Base-by-base conservation (phyloP, 2,113 vertebrate species). In the Aythya baeri region DNA sequence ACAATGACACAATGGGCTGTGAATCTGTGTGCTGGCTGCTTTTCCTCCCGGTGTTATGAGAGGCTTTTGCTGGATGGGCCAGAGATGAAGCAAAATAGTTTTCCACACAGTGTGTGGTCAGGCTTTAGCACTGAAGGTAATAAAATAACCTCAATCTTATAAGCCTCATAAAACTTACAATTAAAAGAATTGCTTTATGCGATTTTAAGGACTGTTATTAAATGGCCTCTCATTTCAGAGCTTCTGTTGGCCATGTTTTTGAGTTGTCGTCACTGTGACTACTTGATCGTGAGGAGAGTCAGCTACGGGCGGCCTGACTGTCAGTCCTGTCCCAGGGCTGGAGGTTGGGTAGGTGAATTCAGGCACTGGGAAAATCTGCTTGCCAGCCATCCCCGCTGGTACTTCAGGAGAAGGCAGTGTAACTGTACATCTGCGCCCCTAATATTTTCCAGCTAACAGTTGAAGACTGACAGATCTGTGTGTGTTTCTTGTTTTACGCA, bases 141-240 rank as follows among this genome's bases (percentile, higher is more conserved):
- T 87, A 76, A 81, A 96, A 90, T 86, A 93, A 82, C 52, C 68
- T 20, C 88, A 93, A 91, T 96, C 0, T 0, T 91, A 46, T 92
- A 95, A 96, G 94, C 59, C 79, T 59, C 71, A 83, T 92, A 93
- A 97, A 97, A 79, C 71, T 74, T 58, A 57, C 58, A 92, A 67
- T 73, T 91, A 26, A 66, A 84, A 58, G 76, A 91, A 81, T 93
- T 78, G 70, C 67, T 94, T 96, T 88, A 80, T 85, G 49, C 72
- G 57, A 62, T 81, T 96, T 94, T 83, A 80, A 76, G 73, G 63
- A 55, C 66, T 93, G 57, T 84, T 92, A 84, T 93, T 93, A 96
- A 92, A 66, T 63, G 62, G 26, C 67, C 44, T 74, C 54, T 78
- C 38, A 58, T 46, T 87, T 46, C 62, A 88, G 59, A 81, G 62